Conservation (phyloP, 2,113 vertebrate species). For the Otolemur garnettii region DNA sequence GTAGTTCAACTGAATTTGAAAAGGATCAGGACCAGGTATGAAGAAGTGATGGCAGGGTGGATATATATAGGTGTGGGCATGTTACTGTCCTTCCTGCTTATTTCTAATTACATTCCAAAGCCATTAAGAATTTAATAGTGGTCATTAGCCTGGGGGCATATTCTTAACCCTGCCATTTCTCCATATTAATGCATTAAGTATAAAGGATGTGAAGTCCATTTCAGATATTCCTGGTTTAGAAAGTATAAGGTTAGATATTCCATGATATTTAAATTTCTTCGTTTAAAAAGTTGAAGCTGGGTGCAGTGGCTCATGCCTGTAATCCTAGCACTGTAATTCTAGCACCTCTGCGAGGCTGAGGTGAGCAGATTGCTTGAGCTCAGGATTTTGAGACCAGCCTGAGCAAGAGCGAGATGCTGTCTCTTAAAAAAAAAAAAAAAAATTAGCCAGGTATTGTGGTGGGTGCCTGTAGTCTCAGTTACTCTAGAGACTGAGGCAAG, state of each 20-base stretch:
- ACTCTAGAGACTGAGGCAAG: too few species aligned
- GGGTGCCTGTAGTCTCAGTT: too few species aligned
- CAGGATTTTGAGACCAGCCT: too few species aligned
- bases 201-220: neutral
- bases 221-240: slow-evolving; percentile 21
- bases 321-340: too few species aligned
- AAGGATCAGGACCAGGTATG: neutral
- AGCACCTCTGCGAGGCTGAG: too few species aligned
- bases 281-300: neutral
- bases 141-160: neutral
- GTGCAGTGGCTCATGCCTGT: too few species aligned
- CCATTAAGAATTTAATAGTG: neutral
- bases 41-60: neutral
- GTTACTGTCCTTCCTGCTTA: neutral
- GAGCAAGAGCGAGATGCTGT: too few species aligned
- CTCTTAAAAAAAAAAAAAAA: too few species aligned
- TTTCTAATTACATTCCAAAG: neutral
- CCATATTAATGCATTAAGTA: neutral
- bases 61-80: too few species aligned
- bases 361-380: too few species aligned
- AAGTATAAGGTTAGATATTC: neutral
- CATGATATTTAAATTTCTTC: neutral
- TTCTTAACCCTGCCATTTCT: neutral
- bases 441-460: too few species aligned
- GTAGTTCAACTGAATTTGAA: neutral